phyloP scores from a whole-genome alignment of 2,113 vertebrate genomes.

The Thalassarche chlororhynchos region DNA sequence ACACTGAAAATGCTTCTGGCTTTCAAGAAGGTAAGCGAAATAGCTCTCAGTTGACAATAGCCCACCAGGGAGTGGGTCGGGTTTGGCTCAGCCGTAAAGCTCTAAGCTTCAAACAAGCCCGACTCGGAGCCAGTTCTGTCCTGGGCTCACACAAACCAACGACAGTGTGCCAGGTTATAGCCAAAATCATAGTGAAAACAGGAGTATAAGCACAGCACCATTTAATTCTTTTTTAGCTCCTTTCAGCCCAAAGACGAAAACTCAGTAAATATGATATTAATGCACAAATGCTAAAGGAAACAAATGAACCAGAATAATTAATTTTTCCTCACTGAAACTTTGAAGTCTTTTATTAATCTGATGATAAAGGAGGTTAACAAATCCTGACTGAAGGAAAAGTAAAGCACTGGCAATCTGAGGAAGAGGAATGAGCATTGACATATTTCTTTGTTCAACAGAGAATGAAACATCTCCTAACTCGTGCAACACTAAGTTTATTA shows the following conservation, averaged over 20 bases:
- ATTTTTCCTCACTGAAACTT: background rate
- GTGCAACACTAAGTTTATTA: background rate
- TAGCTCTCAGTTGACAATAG: background rate
- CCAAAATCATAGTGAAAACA: background rate
- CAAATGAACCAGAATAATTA: background rate
- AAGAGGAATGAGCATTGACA: background rate
- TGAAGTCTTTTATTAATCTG: background rate
- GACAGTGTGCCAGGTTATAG: background rate
- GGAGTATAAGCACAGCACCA: background rate
- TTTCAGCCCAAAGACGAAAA: background rate
- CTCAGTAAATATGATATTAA: background rate
- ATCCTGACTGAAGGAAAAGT: background rate
- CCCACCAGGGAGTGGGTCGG: fast-evolving
- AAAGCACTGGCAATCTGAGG: background rate
- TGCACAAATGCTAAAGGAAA: background rate
- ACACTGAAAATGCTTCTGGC: background rate
- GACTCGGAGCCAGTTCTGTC: background rate
- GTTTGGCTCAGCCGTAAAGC: background rate
- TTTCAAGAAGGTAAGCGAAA: background rate
- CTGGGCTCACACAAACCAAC: background rate
- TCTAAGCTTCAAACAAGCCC: background rate
- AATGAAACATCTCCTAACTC: background rate
- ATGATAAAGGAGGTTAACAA: background rate
- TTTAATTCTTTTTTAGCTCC: background rate
- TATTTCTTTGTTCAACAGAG: background rate